Evolutionary conservation across 2,888 invertebrate genomes (phyloP).

Genomic region (Epicampocera succincta): DNA sequence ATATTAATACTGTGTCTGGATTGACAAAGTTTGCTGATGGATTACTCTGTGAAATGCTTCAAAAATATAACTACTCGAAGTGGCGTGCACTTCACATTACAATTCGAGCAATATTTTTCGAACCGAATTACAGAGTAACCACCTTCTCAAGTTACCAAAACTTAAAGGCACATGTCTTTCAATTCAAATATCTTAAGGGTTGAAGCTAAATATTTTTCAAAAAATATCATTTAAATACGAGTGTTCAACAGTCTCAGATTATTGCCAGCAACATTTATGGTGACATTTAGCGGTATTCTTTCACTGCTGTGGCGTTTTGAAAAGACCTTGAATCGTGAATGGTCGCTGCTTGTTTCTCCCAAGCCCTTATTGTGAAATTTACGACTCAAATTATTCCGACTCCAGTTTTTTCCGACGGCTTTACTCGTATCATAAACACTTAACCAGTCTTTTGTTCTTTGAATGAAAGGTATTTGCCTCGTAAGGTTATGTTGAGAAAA

Average conservation of each 20-base stretch:
- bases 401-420: not conserved
- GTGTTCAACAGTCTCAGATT: slow-evolving; percentile 69
- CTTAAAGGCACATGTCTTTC: no score
- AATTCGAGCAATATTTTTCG: no score
- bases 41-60: not conserved
- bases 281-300: slow-evolving; percentile 72
- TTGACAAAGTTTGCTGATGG: no score
- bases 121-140: no score
- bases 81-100: not conserved
- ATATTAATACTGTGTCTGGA: no score
- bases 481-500: not conserved
- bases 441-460: slow-evolving; percentile 8
- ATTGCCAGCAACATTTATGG: slow-evolving; percentile 76
- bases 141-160: not conserved
- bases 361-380: not conserved
- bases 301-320: not conserved
- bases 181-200: not conserved
- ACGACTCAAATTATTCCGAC: slow-evolving; percentile 9
- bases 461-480: not conserved
- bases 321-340: not conserved
- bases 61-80: not conserved
- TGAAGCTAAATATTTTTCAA: not conserved
- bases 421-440: slow-evolving; percentile 9
- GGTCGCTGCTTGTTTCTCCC: not conserved
- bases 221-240: slow-evolving; percentile 1